A percentile compares a stretch with the other conserved stretches of the same genome.
These are phyloP conservation scores for Lagorchestes hirsutus DNA, from an alignment of 2,797 vertebrate genomes.

Conservation along the genomic window DNA sequence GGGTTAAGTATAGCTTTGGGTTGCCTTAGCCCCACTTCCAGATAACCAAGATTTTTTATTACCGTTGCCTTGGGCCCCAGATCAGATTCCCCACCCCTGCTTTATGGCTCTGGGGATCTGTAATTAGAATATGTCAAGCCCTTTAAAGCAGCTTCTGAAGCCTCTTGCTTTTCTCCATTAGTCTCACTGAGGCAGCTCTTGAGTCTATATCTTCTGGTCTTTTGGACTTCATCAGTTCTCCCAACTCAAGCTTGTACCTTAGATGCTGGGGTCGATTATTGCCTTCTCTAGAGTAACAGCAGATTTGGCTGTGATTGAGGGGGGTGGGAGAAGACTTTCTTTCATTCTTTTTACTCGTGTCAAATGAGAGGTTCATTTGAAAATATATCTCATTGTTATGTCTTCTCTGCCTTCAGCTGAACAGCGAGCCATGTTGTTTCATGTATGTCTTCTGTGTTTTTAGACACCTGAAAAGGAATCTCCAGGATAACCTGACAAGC, in stretches of 20 bases:
- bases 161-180: not conserved
- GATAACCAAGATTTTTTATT: constrained; percentile 57
- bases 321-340: not conserved
- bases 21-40: not conserved
- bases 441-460: not conserved
- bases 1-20: constrained; percentile 37
- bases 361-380: constrained; percentile 21
- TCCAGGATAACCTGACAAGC: not conserved
- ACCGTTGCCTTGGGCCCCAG: constrained; percentile 49
- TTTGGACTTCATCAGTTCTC: not conserved
- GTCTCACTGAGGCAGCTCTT: not conserved
- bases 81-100: constrained; percentile 22
- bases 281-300: not conserved
- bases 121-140: constrained; percentile 32
- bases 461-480: not conserved
- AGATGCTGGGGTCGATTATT: constrained; percentile 2
- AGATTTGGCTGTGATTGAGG: not conserved
- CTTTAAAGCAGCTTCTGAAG: constrained; percentile 15
- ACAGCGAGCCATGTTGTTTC: not conserved
- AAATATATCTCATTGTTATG: constrained; percentile 13
- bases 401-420: constrained; percentile 12
- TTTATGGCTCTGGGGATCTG: constrained; percentile 17
- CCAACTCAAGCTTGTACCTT: constrained; percentile 21
- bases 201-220: not conserved
- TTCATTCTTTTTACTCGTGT: not conserved